Conservation (phyloP, 2,797 vertebrate genomes). For the Lithobates pipiens region DNA sequence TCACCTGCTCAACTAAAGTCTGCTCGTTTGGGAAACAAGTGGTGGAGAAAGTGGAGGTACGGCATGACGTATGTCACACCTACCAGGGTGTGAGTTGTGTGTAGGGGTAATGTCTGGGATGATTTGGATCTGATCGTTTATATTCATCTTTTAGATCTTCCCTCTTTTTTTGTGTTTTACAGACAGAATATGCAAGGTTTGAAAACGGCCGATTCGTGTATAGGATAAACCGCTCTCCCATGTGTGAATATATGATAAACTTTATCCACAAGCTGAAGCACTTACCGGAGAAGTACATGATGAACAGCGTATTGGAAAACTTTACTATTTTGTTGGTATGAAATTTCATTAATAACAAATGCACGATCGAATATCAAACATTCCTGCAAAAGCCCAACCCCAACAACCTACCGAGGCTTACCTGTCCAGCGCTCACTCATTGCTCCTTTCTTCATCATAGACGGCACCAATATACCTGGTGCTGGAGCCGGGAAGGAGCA, state of each 20-base stretch:
- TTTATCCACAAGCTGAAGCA: slow-evolving; percentile 99
- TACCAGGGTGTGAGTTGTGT: too few relatives aligned
- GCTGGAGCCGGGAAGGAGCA: too few relatives aligned
- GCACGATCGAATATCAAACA: too few relatives aligned
- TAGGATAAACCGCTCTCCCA: slow-evolving; percentile 97
- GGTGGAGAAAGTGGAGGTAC: slow-evolving; percentile 99
- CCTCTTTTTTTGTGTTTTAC: neutral
- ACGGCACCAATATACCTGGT: too few relatives aligned
- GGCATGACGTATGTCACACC: neutral
- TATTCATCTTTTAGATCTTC: neutral
- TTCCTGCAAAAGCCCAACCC: too few relatives aligned
- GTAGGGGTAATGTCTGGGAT: too few relatives aligned
- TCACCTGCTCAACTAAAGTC: slow-evolving; percentile 98
- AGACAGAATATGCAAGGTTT: slow-evolving; percentile 98
- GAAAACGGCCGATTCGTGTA: slow-evolving; percentile 97
- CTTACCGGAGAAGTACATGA: slow-evolving; percentile 99
- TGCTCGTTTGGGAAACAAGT: slow-evolving; percentile 99
- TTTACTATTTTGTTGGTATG: slow-evolving; percentile 98
- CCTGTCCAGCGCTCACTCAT: too few relatives aligned
- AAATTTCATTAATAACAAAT: too few relatives aligned
- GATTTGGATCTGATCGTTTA: too few relatives aligned
- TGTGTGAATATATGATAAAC: slow-evolving; percentile 99
- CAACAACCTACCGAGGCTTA: too few relatives aligned
- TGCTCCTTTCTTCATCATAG: too few relatives aligned
- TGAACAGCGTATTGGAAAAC: slow-evolving; percentile 99